Percentiles rank a stretch among this genome's conserved stretches.
Conservation (phyloP, 1,140 invertebrate genomes). For the Goniozus legneri region DNA sequence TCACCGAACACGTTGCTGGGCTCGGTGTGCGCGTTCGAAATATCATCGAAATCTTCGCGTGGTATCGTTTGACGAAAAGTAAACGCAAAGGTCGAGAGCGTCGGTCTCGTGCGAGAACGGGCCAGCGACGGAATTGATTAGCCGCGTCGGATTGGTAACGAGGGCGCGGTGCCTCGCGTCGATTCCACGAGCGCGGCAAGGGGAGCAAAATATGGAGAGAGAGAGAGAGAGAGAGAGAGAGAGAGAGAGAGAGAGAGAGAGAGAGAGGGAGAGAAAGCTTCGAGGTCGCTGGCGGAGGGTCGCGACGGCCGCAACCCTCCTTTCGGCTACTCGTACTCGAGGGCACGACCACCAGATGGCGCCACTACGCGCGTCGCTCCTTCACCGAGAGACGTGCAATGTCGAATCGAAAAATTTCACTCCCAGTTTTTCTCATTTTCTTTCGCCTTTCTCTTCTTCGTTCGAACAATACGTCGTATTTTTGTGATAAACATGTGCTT, state of each 20-base stretch:
- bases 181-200: constrained; percentile 24
- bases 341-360: constrained; percentile 34
- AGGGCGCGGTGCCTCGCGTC: no score
- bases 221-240: constrained; percentile 5
- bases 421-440: no score
- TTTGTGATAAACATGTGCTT: no score
- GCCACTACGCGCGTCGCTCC: constrained; percentile 4
- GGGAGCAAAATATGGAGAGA: background rate
- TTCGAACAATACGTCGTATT: no score
- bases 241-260: constrained; percentile 1
- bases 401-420: no score
- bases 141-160: constrained; percentile 23
- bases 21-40: no score
- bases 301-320: constrained; percentile 21
- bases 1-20: no score
- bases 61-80: no score
- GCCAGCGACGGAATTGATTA: constrained; percentile 21
- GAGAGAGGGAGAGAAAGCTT: background rate
- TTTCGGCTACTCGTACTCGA: constrained; percentile 17
- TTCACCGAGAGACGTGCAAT: no score
- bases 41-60: no score
- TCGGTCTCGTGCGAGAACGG: background rate
- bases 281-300: no score
- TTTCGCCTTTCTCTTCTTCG: no score
- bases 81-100: constrained; percentile 5